Evolutionary conservation across 2,113 vertebrate genomes (phyloP), one percentile per base, ranked within the genome.

Genomic region (Butorides virescens): DNA sequence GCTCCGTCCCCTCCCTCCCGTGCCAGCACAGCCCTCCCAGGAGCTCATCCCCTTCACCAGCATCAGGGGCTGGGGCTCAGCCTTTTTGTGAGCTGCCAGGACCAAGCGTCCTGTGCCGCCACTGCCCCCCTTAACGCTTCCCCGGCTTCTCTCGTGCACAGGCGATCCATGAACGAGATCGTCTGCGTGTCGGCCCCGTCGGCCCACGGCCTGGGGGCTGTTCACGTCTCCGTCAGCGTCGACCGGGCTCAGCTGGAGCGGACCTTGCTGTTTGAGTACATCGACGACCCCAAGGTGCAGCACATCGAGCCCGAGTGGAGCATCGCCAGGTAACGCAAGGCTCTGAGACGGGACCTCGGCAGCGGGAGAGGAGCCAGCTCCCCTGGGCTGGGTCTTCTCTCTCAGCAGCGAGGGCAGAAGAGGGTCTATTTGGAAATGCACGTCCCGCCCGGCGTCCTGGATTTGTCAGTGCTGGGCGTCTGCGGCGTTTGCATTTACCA

Each of bases 241-340:
- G 99, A 99, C 97, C 98, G 97, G 13, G 99, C 99, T 29, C 99
- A 97, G 34, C 98, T 99, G 96, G 98, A 98, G 73, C 98, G 97
- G 93, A 99, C 97, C 26, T 93, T 99, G 91, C 97, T 97, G 29
- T 99, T 99, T 0, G 99, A 99, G 86, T 99, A 99, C 98, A 99
- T 99, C 8, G 99, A 99, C 1, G 99, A 99, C 86, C 99, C 99
- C 3, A 99, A 98, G 4, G 99, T 99, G 37, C 98, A 98, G 92
- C 99, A 99, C 80, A 98, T 99, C 3, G 99, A 99, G 22, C 99
- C 99, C 0, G 99, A 99, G 90, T 99, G 99, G 99, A 99, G 99
- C 98, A 99, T 99, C 6, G 98, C 99, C 89, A 99, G 99, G 99
- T 99, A 97, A 84, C 73, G 8, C 12, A 3, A 4, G 15, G 42